Conservation (phyloP, 2,113 vertebrate species). For the Elgaria multicarinata region DNA sequence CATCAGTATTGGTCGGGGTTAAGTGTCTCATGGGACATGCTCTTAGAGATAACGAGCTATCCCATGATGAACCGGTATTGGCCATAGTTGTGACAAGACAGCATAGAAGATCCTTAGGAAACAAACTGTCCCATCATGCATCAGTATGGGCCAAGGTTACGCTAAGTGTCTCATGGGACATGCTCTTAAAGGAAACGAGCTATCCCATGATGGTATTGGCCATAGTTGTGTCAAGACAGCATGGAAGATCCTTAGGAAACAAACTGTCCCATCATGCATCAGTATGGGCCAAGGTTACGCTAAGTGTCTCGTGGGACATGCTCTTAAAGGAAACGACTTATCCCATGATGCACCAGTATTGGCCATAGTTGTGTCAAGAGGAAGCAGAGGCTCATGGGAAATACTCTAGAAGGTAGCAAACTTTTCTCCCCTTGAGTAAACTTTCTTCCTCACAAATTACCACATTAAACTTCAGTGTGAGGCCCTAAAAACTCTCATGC, state of each 20-base stretch:
- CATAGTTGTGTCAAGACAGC: too few relatives aligned
- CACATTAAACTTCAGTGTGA: background rate
- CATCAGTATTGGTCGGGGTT: background rate
- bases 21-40: too few relatives aligned
- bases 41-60: too few relatives aligned
- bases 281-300: background rate
- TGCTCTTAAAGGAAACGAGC: too few relatives aligned
- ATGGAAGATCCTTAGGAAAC: background rate
- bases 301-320: background rate
- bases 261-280: background rate
- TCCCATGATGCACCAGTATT: background rate
- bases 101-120: too few relatives aligned
- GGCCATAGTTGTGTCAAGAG: too few relatives aligned
- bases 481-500: too few relatives aligned
- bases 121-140: too few relatives aligned
- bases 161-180: too few relatives aligned
- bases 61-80: too few relatives aligned
- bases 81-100: background rate
- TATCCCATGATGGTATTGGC: too few relatives aligned
- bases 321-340: background rate
- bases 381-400: background rate
- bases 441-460: background rate
- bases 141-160: too few relatives aligned
- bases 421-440: background rate
- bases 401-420: background rate